Evolutionary conservation across 2,797 vertebrate genomes (phyloP).

Genomic region (Channa striata): DNA sequence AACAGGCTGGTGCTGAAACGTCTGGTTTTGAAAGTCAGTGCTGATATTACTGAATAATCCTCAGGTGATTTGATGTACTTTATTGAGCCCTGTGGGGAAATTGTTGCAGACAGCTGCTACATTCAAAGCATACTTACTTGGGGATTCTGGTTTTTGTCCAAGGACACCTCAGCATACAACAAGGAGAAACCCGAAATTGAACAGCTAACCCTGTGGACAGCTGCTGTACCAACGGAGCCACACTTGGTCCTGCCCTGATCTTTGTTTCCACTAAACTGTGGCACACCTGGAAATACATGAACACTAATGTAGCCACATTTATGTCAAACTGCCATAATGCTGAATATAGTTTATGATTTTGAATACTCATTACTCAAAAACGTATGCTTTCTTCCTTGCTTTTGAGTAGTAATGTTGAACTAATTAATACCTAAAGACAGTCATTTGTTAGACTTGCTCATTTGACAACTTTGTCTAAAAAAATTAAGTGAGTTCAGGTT

Average conservation of each 20-base stretch:
- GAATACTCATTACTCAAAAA: conserved; percentile 42
- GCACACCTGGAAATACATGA: not conserved
- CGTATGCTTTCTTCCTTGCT: conserved; percentile 41
- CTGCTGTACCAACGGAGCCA: too few species aligned
- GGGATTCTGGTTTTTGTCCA: too few species aligned
- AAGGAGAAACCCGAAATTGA: too few species aligned
- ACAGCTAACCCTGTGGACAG: too few species aligned
- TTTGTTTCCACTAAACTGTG: conserved; percentile 4
- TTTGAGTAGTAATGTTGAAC: conserved; percentile 32
- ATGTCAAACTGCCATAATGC: conserved; percentile 26
- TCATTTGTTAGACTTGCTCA: conserved; percentile 33
- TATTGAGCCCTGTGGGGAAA: too few species aligned
- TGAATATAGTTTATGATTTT: conserved; percentile 29
- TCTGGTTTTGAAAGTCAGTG: conserved; percentile 11
- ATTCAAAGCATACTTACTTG: too few species aligned
- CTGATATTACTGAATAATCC: too few species aligned
- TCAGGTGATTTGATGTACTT: too few species aligned
- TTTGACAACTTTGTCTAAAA: not conserved
- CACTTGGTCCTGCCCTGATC: too few species aligned
- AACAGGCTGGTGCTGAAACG: conserved; percentile 30
- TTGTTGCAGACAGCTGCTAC: too few species aligned
- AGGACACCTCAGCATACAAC: too few species aligned
- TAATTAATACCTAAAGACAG: conserved; percentile 41
- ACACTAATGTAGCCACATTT: conserved; percentile 16
- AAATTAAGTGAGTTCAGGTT: not conserved